Base-by-base conservation (phyloP, 2,888 invertebrate genomes). In the Caenorhabditis uteleia region DNA sequence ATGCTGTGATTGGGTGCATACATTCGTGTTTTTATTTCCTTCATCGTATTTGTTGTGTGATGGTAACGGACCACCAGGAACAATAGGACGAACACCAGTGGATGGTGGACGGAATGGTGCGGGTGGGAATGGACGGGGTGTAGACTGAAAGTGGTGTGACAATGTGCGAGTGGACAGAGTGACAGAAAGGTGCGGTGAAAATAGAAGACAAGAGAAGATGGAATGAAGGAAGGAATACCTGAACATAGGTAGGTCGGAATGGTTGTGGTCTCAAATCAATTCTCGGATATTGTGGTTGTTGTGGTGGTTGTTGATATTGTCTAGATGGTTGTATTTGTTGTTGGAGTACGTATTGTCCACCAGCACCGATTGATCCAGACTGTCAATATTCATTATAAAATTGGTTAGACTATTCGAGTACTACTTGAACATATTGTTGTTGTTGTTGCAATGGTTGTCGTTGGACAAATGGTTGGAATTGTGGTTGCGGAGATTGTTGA, bases 261-360 rank as follows among this genome's bases (percentile, higher is more conserved):
- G 48, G 53, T 38, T 60, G 60, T 14, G 60, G 60, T 16, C 60
- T 47, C 21, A 60, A 54, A 18, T 60, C 54, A 20, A 60, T 43
- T 38, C 55, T 40, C 14, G 61, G 61, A 29, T 61, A 61, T 8
- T 53, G 38, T 31, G 31, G 38, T 39, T 53, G 53, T 26, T 45
- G 53, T 4, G 33, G 36, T 23, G 53, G 59, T 8, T 47, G 47
- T 27, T 58, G 50, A 25, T 46, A 39, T 16, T n/a, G 43, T 33
- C 42, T 34, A 39, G 56, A n/a, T n/a, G n/a, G n/a, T n/a, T n/a
- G n/a, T n/a, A n/a, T n/a, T n/a, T n/a, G n/a, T n/a, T n/a, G n/a
- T n/a, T n/a, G n/a, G n/a, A n/a, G n/a, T n/a, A n/a, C n/a, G n/a
- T n/a, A n/a, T n/a, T n/a, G n/a, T n/a, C n/a, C n/a, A n/a, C n/a